A percentile compares a stretch with the other conserved stretches of the same genome.
phyloP scores from a whole-genome alignment of 2,113 vertebrate genomes.

The Dolichotis patagonum region DNA sequence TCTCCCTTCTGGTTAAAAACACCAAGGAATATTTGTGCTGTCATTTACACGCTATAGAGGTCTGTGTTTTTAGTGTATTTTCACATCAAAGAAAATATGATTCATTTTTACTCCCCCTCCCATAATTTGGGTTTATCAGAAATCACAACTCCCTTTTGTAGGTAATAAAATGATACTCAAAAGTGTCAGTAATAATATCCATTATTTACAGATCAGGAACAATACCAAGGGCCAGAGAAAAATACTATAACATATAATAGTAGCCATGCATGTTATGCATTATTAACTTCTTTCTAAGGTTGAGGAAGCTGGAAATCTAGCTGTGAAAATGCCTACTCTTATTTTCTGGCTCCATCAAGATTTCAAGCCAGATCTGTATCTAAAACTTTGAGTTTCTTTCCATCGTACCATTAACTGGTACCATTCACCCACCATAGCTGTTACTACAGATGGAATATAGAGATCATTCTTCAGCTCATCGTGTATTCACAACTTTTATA shows the following conservation, averaged over 20 bases:
- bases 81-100: background rate
- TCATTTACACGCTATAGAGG: background rate
- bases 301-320: background rate
- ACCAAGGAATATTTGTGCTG: background rate
- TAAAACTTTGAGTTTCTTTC: background rate
- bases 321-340: background rate
- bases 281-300: background rate
- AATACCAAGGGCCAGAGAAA: background rate
- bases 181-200: background rate
- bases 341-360: background rate
- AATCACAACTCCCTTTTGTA: background rate
- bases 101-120: background rate
- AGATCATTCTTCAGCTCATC: background rate
- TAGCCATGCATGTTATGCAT: background rate
- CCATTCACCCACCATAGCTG: background rate
- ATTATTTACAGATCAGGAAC: background rate
- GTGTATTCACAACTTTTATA: background rate
- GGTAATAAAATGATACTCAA: background rate
- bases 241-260: background rate
- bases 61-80: slow-evolving; percentile 29
- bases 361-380: background rate
- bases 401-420: background rate
- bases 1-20: background rate
- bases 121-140: background rate
- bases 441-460: background rate